Base-by-base conservation (phyloP, 35 echinoderm and acorn worm species). In the Anneissia japonica region DNA sequence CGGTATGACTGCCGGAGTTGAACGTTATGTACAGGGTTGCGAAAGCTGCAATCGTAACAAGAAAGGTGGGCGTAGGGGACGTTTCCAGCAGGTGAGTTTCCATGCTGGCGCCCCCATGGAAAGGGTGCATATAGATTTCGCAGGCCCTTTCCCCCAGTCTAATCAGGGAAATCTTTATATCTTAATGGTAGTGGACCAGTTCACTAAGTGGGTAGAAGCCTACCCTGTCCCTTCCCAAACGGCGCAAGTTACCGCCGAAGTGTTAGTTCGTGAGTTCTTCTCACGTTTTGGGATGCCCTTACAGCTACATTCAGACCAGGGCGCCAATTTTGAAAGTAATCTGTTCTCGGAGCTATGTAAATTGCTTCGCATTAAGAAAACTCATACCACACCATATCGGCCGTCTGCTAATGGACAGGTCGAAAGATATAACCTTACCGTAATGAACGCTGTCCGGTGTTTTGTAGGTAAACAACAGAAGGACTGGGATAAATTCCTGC, bases 401-500 rank as follows among this genome's bases (percentile, higher is more conserved):
- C 82, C 88, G 11, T 84, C 81, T 12, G 46, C 88, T 26, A 90
- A 84, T 38, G 88, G 88, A 0, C 88, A 90, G 26, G 81, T 90
- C 0, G 88, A 90, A 38, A 35, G 88, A 26, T 90, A 86, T 32
- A 91, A 91, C 46, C 37, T 85, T 16, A 91, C 89, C 7, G 36
- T 87, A n/a, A 80, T 91, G 36, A 30, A 91, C 64, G 83, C 89
- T 4, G 84, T 91, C 4, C 32, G 89, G 33, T 91, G 89, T 35
- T 86, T 37, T 30, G 37, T 86, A 0, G 84, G 72, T 0, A 86
- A 86, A 39, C 56, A 33, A 30, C 84, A 86, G 35, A 76, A 86
- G 11, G 29, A 86, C 32, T 86, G 84, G 84, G 84, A 86, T 37
- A 72, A 56, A 29, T 86, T 32, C 39, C 11, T 86, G 0, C 72